Evolutionary conservation across 2,888 invertebrate genomes (phyloP).

Genomic region (Beris chalybata): DNA sequence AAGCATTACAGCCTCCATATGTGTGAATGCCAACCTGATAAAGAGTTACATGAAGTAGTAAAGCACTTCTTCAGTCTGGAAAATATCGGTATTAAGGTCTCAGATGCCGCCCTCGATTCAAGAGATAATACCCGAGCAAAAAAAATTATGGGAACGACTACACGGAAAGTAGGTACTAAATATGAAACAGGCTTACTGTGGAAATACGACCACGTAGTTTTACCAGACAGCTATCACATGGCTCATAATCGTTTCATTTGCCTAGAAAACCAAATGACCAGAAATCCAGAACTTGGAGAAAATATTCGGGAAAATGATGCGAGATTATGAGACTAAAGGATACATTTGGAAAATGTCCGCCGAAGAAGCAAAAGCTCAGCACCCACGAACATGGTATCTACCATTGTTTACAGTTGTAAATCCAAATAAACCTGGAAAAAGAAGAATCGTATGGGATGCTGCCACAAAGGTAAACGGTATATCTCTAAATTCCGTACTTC

Average conservation of each 20-base stretch:
- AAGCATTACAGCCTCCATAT: not conserved
- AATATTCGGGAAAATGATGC: not conserved
- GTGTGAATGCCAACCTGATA: not conserved
- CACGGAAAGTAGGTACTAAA: not conserved
- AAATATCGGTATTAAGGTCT: not conserved
- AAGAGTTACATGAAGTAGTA: not conserved
- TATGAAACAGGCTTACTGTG: slow-evolving; percentile 2
- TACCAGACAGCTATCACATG: not conserved
- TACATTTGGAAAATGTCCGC: not conserved
- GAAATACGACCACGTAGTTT: slow-evolving; percentile 3
- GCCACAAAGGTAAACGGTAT: slow-evolving; percentile 37
- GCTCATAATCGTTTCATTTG: not conserved
- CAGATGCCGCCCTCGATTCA: not conserved
- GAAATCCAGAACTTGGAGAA: not conserved
- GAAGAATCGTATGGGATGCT: slow-evolving; percentile 18
- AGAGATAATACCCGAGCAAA: not conserved
- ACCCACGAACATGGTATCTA: slow-evolving; percentile 1
- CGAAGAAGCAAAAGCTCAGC: not conserved
- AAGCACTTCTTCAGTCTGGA: not conserved
- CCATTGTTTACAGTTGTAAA: slow-evolving; percentile 8
- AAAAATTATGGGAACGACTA: no score
- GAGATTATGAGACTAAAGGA: not conserved
- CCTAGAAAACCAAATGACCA: not conserved
- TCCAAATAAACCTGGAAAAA: slow-evolving; percentile 3
- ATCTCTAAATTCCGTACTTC: slow-evolving; percentile 45